These are phyloP conservation scores for Crotalus horridus DNA, from an alignment of 2,113 vertebrate species.

Conservation along the genomic window DNA sequence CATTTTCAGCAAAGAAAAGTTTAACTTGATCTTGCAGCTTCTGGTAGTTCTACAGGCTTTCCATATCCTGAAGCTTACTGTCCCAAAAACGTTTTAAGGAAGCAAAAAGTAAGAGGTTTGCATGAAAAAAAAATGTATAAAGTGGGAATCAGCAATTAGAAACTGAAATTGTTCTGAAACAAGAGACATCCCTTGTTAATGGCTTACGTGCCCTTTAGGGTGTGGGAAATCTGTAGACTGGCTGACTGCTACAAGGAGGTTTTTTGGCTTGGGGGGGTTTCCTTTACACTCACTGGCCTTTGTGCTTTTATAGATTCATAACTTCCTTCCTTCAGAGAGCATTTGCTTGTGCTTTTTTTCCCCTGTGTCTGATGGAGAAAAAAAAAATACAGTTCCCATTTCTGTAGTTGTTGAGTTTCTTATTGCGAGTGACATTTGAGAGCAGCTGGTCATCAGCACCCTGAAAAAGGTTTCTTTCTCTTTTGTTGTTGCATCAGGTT, in stretches of 20 bases:
- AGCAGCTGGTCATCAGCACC: background rate
- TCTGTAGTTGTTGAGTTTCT: background rate
- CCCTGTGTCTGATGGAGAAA: background rate
- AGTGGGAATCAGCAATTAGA: too few relatives aligned
- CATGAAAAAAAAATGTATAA: background rate
- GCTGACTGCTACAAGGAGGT: background rate
- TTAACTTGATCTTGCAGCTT: background rate
- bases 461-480: background rate
- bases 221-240: background rate
- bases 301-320: background rate
- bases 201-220: background rate
- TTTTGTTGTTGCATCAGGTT: background rate
- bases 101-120: background rate
- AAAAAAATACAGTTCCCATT: background rate
- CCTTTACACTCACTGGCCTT: background rate
- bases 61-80: background rate
- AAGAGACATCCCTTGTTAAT: background rate
- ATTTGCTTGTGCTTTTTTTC: background rate
- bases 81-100: background rate
- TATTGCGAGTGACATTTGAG: background rate
- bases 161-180: background rate
- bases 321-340: background rate
- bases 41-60: background rate
- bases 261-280: background rate
- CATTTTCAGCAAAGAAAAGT: background rate